These are phyloP conservation scores for Aratinga solstitialis DNA, from an alignment of 2,797 vertebrate genomes.

Conservation along the genomic window DNA sequence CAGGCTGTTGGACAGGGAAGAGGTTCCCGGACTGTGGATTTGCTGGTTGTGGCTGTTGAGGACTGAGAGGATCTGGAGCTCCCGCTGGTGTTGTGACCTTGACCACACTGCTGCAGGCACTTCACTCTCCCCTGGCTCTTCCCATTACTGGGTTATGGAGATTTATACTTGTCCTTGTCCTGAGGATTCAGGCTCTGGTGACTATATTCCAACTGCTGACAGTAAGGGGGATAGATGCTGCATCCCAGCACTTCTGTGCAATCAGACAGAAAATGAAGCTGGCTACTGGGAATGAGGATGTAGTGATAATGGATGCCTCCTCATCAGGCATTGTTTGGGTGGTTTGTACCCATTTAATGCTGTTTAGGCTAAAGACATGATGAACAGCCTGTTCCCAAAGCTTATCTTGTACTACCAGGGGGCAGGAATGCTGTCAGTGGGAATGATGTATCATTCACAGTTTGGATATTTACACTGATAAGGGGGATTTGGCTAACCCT, in stretches of 20 bases:
- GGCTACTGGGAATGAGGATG: neutral
- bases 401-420: rapidly evolving
- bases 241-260: rapidly evolving
- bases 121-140: rapidly evolving
- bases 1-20: rapidly evolving
- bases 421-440: neutral
- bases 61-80: neutral
- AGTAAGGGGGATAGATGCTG: neutral
- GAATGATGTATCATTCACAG: neutral
- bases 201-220: rapidly evolving
- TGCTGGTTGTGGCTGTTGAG: rapidly evolving
- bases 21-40: rapidly evolving
- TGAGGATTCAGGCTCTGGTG: neutral
- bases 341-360: neutral
- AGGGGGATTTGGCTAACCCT: neutral
- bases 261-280: neutral
- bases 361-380: neutral
- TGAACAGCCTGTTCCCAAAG: rapidly evolving
- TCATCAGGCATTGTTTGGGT: neutral
- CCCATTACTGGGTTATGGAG: neutral
- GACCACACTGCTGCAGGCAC: neutral
- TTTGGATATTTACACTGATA: neutral
- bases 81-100: rapidly evolving
- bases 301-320: neutral
- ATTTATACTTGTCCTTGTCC: neutral